These are phyloP conservation scores for Drosophila jambulina DNA, from an alignment of 1,140 invertebrate species.

Conservation along the genomic window DNA sequence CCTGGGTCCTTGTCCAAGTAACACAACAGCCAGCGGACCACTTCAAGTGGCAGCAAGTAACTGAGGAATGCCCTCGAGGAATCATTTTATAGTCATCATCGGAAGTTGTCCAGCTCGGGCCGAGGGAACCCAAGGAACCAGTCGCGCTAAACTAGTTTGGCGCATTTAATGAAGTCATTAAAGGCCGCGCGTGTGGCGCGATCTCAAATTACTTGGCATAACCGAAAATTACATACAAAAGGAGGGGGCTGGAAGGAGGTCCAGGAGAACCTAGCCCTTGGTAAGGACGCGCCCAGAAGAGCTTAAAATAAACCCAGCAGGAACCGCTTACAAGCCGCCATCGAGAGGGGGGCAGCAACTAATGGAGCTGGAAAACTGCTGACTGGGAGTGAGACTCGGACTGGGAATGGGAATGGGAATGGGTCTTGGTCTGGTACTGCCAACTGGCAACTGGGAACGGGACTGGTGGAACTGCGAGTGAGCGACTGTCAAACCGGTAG, in stretches of 20 bases:
- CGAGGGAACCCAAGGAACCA: constrained; percentile 37
- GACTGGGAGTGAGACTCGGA: constrained; percentile 21
- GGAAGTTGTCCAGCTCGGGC: constrained; percentile 53
- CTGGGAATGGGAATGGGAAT: constrained; percentile 3
- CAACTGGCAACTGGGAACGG: constrained; percentile 27
- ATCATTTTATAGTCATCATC: constrained; percentile 78
- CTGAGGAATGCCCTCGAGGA: constrained; percentile 68
- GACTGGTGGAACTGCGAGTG: constrained; percentile 42
- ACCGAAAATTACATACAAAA: constrained; percentile 77
- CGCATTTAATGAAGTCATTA: constrained; percentile 84
- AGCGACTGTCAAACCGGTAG: constrained; percentile 79
- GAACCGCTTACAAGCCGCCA: constrained; percentile 32
- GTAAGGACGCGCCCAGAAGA: constrained; percentile 64
- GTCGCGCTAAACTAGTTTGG: constrained; percentile 70
- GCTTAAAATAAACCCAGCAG: constrained; percentile 69
- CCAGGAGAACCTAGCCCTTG: constrained; percentile 22
- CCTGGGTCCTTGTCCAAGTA: constrained; percentile 34
- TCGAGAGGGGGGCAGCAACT: constrained; percentile 47
- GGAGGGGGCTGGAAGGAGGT: constrained; percentile 17
- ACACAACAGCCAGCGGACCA: constrained; percentile 25
- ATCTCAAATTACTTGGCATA: constrained; percentile 83
- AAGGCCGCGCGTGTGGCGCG: constrained; percentile 83
- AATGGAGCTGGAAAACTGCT: constrained; percentile 60
- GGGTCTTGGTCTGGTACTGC: constrained; percentile 9
- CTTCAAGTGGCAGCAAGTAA: constrained; percentile 59